Base-by-base conservation (phyloP, 2,888 invertebrate genomes). In the Tubiluchus corallicola region DNA sequence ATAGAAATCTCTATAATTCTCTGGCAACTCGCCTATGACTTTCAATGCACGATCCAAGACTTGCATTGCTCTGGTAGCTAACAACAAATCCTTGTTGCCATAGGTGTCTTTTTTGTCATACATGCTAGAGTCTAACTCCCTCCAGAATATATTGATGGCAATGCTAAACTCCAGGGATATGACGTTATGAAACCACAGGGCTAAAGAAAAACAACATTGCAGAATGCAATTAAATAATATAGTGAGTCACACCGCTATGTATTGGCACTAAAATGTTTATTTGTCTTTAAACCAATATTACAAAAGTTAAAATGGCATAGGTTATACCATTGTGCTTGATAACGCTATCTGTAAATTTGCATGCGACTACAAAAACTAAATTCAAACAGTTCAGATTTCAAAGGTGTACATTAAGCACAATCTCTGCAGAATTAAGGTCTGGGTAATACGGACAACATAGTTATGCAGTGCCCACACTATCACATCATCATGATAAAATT, bases 131-230 rank as follows among this genome's bases (percentile, higher is more conserved):
- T 59, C 56, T 43, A 71, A 54, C 50, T 56, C 57, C 48, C 57
- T 58, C 71, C 71, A 72, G 57, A 72, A 72, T 2, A 71, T 64
- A 55, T 72, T 72, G 0, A 72, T 67, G 17, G 69, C 68, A 38
- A 72, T 58, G 16, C 68, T 64, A 53, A 64, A 67, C 21, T 66
- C 63, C 19, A 63, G 45, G 3, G 69, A 65, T n/a, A 61, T 62
- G 21, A 69, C 65, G 53, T 69, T 71, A 53, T 72, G 72, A 50
- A 71, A 70, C 72, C 72, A 72, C 17, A 72, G 55, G n/a, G 71
- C 70, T 59, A 54, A 37, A 57, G 57, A 15, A 20, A 29, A 45
- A n/a, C n/a, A n/a, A n/a, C n/a, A n/a, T n/a, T n/a, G n/a, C n/a
- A n/a, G n/a, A n/a, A n/a, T n/a, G n/a, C n/a, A n/a, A n/a, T n/a